Percentiles rank a stretch among this genome's conserved stretches.
These are phyloP conservation scores for Aulostomus chinensis DNA, from an alignment of 2,797 vertebrate genomes.

Conservation along the genomic window DNA sequence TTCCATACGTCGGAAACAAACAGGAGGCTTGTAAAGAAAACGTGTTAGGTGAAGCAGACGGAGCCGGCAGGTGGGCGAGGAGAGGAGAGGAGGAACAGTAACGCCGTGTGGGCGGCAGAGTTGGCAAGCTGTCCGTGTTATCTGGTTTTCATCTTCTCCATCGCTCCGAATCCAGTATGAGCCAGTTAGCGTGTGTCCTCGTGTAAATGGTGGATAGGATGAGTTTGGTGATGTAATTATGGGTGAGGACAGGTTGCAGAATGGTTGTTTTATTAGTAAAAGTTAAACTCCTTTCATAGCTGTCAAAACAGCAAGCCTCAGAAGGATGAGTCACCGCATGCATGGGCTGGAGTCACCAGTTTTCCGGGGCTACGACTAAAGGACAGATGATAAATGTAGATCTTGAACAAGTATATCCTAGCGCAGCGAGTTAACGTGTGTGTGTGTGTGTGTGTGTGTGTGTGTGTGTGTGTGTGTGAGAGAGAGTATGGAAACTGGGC, in stretches of 20 bases:
- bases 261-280: background rate
- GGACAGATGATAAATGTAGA: no score
- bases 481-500: conserved; percentile 42
- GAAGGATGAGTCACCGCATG: no score
- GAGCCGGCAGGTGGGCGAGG: conserved; percentile 47
- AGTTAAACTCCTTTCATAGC: no score
- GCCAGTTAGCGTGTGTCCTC: background rate
- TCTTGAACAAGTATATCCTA: conserved; percentile 33
- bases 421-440: conserved; percentile 27
- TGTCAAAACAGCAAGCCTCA: background rate
- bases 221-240: background rate
- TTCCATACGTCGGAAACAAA: conserved; percentile 5
- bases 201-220: background rate
- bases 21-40: conserved; percentile 30
- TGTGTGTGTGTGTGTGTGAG: conserved; percentile 7
- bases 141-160: conserved; percentile 28
- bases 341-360: no score
- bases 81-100: conserved; percentile 23
- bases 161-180: conserved; percentile 9
- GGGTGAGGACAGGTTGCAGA: background rate
- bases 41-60: conserved; percentile 41
- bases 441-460: conserved; percentile 12
- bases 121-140: conserved; percentile 19
- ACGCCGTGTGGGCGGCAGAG: conserved; percentile 28
- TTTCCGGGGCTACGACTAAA: no score